phyloP scores from a whole-genome alignment of 2,113 vertebrate genomes.

The Pygoscelis antarcticus region DNA sequence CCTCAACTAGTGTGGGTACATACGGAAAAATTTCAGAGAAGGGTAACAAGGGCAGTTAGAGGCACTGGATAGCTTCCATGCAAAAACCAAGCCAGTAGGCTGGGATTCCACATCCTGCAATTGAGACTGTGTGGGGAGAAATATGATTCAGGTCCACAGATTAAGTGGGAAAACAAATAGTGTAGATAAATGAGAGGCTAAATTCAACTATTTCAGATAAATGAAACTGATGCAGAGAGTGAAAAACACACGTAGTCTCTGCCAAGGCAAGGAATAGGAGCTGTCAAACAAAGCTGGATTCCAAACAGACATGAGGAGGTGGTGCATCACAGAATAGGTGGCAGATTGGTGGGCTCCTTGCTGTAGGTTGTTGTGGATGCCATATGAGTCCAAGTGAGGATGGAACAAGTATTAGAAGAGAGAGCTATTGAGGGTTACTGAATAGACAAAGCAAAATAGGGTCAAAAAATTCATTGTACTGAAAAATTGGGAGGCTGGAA shows the following conservation, averaged over 20 bases:
- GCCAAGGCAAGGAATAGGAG: background rate
- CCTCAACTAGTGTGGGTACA: background rate
- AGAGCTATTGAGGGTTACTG: background rate
- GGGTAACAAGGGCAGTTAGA: background rate
- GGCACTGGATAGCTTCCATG: background rate
- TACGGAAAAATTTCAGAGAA: background rate
- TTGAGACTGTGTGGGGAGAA: background rate
- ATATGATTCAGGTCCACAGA: background rate
- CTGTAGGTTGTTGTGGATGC: background rate
- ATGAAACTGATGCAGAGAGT: background rate
- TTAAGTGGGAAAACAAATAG: background rate
- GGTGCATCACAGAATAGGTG: background rate
- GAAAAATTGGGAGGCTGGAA: background rate
- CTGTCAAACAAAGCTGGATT: background rate
- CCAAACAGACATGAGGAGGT: rapidly evolving
- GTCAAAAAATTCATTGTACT: background rate
- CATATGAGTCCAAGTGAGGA: background rate
- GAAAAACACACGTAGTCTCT: background rate
- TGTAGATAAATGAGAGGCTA: background rate
- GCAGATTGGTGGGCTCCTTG: background rate
- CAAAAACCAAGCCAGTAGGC: background rate
- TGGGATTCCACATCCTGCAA: background rate
- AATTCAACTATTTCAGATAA: background rate
- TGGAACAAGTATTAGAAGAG: background rate
- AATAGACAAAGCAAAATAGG: background rate